Evolutionary conservation across 64 coral and sea anemone genomes (phyloP).

Genomic region (Montipora foliosa): DNA sequence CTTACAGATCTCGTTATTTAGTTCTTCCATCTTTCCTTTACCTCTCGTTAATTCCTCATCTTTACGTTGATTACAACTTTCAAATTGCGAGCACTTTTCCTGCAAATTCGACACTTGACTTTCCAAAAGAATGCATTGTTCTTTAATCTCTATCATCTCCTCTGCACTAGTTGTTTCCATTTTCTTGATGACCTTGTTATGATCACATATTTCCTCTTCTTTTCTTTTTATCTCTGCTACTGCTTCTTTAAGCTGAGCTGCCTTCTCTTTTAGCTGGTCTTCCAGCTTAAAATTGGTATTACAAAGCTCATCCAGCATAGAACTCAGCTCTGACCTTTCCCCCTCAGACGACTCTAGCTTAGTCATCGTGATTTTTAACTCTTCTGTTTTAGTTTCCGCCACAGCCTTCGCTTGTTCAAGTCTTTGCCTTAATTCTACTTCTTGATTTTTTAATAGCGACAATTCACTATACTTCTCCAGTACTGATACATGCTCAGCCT

Average conservation of each 20-base stretch:
- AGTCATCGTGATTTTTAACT: conserved; percentile 20
- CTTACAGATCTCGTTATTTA: neutral
- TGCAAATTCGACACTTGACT: neutral
- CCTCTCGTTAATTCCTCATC: neutral
- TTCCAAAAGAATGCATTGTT: conserved; percentile 10
- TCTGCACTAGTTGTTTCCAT: neutral
- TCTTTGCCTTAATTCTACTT: conserved; percentile 29
- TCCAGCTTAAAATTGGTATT: conserved; percentile 38
- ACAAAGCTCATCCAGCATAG: conserved; percentile 39
- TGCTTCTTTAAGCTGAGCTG: conserved; percentile 5
- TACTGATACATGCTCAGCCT: conserved; percentile 35
- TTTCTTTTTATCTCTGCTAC: conserved; percentile 7
- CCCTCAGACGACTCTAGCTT: conserved; percentile 23
- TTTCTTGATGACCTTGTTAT: conserved; percentile 6
- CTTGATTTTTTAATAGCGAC: conserved; percentile 27
- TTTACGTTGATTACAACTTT: neutral
- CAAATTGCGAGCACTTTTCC: conserved; percentile 13
- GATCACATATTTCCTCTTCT: conserved; percentile 10
- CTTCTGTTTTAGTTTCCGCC: conserved; percentile 52
- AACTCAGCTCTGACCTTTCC: conserved; percentile 43
- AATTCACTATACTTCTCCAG: conserved; percentile 47
- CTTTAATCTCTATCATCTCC: conserved; percentile 1
- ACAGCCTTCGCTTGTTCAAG: conserved; percentile 55
- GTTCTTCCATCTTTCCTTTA: neutral
- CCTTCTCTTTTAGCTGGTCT: conserved; percentile 29